A percentile compares a stretch with the other conserved stretches of the same genome.
These are phyloP conservation scores for Anoplophora glabripennis DNA, from an alignment of 1,140 invertebrate genomes.

Conservation along the genomic window DNA sequence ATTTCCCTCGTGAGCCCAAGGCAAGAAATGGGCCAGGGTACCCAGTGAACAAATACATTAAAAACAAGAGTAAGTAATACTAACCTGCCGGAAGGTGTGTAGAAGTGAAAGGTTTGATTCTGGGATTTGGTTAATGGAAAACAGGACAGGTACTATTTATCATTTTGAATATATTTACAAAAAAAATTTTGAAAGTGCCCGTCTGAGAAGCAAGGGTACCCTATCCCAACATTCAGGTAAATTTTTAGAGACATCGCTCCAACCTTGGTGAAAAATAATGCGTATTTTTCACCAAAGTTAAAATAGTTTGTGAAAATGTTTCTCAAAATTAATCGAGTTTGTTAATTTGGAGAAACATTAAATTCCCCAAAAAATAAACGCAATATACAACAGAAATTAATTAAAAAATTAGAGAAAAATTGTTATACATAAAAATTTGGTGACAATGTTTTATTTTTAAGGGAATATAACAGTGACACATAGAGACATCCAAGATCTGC, in stretches of 20 bases:
- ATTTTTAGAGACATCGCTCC: constrained; percentile 45
- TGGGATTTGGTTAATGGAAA: constrained; percentile 16
- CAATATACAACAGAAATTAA: too few relatives aligned
- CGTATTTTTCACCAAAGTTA: constrained; percentile 27
- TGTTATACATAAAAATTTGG: too few relatives aligned
- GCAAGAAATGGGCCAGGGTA: constrained; percentile 36
- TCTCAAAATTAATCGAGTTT: too few relatives aligned
- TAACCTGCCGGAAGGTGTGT: constrained; percentile 17
- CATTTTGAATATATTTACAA: constrained; percentile 22
- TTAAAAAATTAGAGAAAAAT: too few relatives aligned
- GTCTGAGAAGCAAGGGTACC: constrained; percentile 75
- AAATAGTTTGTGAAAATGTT: not conserved
- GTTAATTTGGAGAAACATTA: too few relatives aligned
- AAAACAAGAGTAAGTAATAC: constrained; percentile 17
- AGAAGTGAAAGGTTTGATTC: constrained; percentile 8
- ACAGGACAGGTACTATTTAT: constrained; percentile 31
- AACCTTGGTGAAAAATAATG: constrained; percentile 26
- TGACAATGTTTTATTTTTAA: too few relatives aligned
- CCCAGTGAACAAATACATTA: constrained; percentile 27
- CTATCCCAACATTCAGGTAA: constrained; percentile 98
- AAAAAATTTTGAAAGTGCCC: constrained; percentile 46
- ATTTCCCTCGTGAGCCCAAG: constrained; percentile 2
- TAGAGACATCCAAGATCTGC: too few relatives aligned
- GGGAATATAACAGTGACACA: too few relatives aligned
- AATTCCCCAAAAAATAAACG: too few relatives aligned